Conservation (phyloP, 1,140 invertebrate species). For the Scaptomyza graminum region DNA sequence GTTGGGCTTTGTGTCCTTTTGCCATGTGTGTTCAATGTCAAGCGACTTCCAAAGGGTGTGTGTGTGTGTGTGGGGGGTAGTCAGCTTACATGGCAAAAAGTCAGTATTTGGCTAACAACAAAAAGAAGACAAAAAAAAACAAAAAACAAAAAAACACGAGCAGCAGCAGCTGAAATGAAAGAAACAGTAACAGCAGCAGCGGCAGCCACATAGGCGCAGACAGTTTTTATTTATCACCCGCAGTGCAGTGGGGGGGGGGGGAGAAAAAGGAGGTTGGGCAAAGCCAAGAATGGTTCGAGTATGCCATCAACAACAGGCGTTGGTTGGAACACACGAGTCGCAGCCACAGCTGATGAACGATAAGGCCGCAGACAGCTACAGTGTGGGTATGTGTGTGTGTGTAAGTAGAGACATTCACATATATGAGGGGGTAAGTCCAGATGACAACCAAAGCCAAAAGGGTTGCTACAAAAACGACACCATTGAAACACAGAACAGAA, state of each 20-base stretch:
- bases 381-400: conserved; percentile 27
- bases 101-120: conserved; percentile 20
- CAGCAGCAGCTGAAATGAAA: conserved; percentile 25
- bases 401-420: conserved; percentile 18
- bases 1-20: conserved; percentile 41
- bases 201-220: conserved; percentile 72
- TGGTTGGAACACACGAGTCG: conserved; percentile 27
- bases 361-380: conserved; percentile 50
- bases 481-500: not conserved
- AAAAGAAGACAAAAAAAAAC: conserved; percentile 17
- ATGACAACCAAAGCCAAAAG: conserved; percentile 44
- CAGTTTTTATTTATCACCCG: conserved; percentile 80
- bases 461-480: conserved; percentile 23
- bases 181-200: conserved; percentile 18
- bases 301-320: conserved; percentile 10
- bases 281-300: not conserved
- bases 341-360: conserved; percentile 50
- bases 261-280: not conserved
- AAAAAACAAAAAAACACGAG: conserved; percentile 13
- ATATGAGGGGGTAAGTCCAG: conserved; percentile 36
- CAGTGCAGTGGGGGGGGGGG: conserved; percentile 1
- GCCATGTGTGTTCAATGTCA: conserved; percentile 61
- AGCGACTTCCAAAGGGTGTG: not conserved
- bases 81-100: conserved; percentile 64
- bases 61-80: not conserved